Base-by-base conservation (phyloP, 1,140 invertebrate genomes). In the Thaumetopoea pityocampa region DNA sequence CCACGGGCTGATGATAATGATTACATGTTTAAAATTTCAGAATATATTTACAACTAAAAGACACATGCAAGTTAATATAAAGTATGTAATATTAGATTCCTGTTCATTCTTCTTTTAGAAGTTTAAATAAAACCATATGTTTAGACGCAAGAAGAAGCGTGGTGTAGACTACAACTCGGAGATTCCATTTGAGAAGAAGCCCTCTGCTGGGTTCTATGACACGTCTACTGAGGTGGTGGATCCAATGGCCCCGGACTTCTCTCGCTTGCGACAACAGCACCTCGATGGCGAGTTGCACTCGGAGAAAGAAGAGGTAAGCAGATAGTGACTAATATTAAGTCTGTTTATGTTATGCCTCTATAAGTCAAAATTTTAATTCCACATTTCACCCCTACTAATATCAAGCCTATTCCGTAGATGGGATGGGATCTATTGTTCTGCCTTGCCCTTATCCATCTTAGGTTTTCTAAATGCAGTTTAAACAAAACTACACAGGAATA, bases 121-220 rank as follows among this genome's bases (percentile, higher is more conserved):
- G n/a, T n/a, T n/a, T n/a, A n/a, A n/a, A n/a, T n/a, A n/a, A n/a
- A n/a, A n/a, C n/a, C n/a, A n/a, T n/a, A n/a, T n/a, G n/a, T n/a
- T 32, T 27, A 86, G 89, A 12, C 91, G 93, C 54, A 93, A 93
- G 57, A 91, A 90, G 51, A 96, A 96, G 68, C 90, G 93, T 6
- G 94, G 96, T 3, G 94, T 99, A 5, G 96, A 99, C 83, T 99
- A 99, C 78, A 99, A 99, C 86, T 90, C 92, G 0, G 98, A 99
- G 86, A 96, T 99, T 62, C 97, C 98, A 0, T 99, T 99, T 88
- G 96, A 99, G 68, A 99, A 99, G 82, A 89, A 90, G 34, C 96
- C 97, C 4, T 92, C 96, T 0, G 45, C 90, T 9, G 97, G 97
- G 4, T 98, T 99, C 77, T 97, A 98, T 77, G 96, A 99, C 69